These are phyloP conservation scores for Zaprionus taronus DNA, from an alignment of 1,140 invertebrate species.

Conservation along the genomic window DNA sequence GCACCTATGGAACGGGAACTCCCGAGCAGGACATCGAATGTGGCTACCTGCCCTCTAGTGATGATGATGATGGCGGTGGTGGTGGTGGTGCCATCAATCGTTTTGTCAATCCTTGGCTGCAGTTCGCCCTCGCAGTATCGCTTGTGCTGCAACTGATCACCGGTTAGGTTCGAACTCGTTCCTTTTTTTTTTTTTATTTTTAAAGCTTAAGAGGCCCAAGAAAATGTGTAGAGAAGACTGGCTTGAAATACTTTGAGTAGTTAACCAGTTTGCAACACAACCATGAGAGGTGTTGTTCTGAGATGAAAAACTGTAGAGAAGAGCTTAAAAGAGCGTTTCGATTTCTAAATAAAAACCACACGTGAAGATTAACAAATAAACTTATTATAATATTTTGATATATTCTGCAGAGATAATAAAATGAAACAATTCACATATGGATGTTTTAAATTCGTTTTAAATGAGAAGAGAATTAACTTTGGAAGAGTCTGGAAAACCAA, in stretches of 20 bases:
- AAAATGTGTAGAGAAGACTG: not conserved
- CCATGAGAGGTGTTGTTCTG: no score
- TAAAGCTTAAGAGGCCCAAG: not conserved
- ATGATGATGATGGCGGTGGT: not conserved
- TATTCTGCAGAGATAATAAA: not conserved
- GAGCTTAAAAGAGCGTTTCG: no score
- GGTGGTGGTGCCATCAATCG: not conserved
- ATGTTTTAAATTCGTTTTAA: no score
- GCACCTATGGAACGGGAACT: conserved; percentile 43
- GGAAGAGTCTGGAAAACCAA: no score
- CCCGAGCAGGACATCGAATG: conserved; percentile 41
- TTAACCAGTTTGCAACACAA: no score
- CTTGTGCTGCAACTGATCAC: not conserved
- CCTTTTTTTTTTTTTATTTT: conserved; percentile 10
- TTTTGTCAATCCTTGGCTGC: not conserved
- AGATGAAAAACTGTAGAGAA: no score
- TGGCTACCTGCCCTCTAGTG: conserved; percentile 19
- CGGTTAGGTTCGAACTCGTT: not conserved
- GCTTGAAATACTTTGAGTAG: no score
- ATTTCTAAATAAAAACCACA: no score
- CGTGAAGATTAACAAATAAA: no score
- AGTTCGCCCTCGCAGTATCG: not conserved
- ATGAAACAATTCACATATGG: not conserved
- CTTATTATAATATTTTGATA: no score
- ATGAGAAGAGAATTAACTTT: no score